phyloP scores from a whole-genome alignment of 2,888 invertebrate species.

The Hedychridium roseum region DNA sequence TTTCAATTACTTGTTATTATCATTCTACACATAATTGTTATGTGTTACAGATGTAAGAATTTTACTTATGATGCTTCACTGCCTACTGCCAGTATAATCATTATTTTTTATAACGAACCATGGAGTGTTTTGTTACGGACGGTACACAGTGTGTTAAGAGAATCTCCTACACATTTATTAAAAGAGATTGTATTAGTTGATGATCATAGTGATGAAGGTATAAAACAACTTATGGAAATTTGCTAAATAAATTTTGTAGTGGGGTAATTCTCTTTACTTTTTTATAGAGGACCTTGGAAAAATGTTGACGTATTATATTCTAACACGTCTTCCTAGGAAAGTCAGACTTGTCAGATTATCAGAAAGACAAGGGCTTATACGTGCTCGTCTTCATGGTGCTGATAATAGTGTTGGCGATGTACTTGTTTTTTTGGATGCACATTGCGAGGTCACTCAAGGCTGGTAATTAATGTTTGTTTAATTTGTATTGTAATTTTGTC shows the following conservation, averaged over 20 bases:
- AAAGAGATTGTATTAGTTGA: constrained; percentile 96
- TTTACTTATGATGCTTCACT: constrained; percentile 74
- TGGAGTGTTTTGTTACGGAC: constrained; percentile 86
- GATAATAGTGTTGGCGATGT: constrained; percentile 81
- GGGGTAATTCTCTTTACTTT: constrained; percentile 13
- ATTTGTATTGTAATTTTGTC: background rate
- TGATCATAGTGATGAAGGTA: constrained; percentile 84
- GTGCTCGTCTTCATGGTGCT: constrained; percentile 90
- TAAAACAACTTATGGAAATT: constrained; percentile 21
- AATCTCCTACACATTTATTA: constrained; percentile 75
- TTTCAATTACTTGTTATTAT: background rate
- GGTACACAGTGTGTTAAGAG: constrained; percentile 87
- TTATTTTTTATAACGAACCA: constrained; percentile 91
- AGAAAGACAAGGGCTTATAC: constrained; percentile 83
- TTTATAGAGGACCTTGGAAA: constrained; percentile 74
- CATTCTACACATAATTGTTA: constrained; percentile 3
- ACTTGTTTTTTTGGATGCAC: constrained; percentile 88
- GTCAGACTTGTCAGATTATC: constrained; percentile 80
- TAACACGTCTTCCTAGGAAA: constrained; percentile 74
- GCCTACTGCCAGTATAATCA: constrained; percentile 76
- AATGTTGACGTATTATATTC: constrained; percentile 83
- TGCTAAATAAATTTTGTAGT: no score
- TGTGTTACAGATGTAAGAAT: constrained; percentile 68
- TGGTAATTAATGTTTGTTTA: constrained; percentile 66
- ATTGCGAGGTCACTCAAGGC: constrained; percentile 83